Evolutionary conservation across 2,113 vertebrate species (phyloP).

Genomic region (Galemys pyrenaicus): DNA sequence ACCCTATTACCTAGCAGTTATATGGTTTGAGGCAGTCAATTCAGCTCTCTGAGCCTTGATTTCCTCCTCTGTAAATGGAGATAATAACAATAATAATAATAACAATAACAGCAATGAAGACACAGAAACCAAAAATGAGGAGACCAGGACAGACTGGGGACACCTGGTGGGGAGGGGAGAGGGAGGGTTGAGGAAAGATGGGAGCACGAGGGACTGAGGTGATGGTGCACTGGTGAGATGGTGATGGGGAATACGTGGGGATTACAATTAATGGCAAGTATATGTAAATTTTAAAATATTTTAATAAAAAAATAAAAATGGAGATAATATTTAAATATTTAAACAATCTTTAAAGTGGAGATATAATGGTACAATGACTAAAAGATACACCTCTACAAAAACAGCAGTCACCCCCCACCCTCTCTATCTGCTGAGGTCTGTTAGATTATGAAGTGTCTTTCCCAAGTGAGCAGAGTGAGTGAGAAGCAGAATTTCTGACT

Average conservation of each 20-base stretch:
- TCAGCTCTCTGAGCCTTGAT: not conserved
- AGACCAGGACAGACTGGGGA: too few relatives aligned
- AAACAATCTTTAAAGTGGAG: not conserved
- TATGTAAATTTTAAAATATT: too few relatives aligned
- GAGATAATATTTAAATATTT: too few relatives aligned
- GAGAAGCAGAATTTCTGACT: not conserved
- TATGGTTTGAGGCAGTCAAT: not conserved
- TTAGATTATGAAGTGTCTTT: not conserved
- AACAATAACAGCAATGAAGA: too few relatives aligned
- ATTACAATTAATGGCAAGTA: too few relatives aligned
- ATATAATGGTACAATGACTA: not conserved
- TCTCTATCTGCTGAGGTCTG: not conserved
- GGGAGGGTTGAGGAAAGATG: too few relatives aligned
- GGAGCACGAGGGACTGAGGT: too few relatives aligned
- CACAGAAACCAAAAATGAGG: too few relatives aligned
- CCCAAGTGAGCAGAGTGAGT: not conserved
- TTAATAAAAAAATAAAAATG: too few relatives aligned
- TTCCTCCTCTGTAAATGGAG: not conserved
- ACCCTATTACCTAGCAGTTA: not conserved
- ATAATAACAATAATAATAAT: not conserved
- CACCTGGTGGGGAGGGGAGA: too few relatives aligned
- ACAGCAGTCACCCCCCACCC: not conserved
- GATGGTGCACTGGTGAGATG: too few relatives aligned
- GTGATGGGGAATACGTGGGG: too few relatives aligned
- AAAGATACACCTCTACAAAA: not conserved